phyloP scores from a whole-genome alignment of 2,888 invertebrate species.

The Patella pellucida region DNA sequence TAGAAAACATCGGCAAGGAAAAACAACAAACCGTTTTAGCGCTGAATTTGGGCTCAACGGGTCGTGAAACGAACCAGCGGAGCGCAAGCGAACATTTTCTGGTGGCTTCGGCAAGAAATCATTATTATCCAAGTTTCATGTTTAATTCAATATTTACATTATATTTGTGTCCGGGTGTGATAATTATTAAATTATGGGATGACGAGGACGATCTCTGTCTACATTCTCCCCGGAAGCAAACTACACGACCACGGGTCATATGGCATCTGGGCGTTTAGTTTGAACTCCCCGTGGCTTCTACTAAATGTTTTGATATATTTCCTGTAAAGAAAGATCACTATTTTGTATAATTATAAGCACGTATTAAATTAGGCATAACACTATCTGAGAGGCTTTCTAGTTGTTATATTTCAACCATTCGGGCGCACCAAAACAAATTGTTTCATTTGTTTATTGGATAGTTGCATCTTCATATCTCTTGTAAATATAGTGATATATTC shows the following conservation, averaged over 20 bases:
- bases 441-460: no score
- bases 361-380: no score
- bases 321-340: no score
- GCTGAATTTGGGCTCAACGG: conserved; percentile 1
- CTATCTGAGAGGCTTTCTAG: no score
- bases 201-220: background rate
- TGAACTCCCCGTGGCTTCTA: background rate
- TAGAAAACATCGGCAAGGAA: conserved; percentile 1
- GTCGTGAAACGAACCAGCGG: conserved; percentile 5
- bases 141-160: conserved; percentile 10
- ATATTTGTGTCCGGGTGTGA: background rate
- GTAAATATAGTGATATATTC: no score
- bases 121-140: background rate
- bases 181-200: background rate
- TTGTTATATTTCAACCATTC: no score
- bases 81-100: background rate
- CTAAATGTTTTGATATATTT: no score
- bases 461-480: no score
- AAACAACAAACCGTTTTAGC: conserved; percentile 12
- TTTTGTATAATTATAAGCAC: no score
- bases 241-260: background rate
- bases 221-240: background rate
- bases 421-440: no score
- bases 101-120: conserved; percentile 5
- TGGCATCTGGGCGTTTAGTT: background rate